Base-by-base conservation (phyloP, 2,888 invertebrate genomes). In the Ophonus ardosiacus region DNA sequence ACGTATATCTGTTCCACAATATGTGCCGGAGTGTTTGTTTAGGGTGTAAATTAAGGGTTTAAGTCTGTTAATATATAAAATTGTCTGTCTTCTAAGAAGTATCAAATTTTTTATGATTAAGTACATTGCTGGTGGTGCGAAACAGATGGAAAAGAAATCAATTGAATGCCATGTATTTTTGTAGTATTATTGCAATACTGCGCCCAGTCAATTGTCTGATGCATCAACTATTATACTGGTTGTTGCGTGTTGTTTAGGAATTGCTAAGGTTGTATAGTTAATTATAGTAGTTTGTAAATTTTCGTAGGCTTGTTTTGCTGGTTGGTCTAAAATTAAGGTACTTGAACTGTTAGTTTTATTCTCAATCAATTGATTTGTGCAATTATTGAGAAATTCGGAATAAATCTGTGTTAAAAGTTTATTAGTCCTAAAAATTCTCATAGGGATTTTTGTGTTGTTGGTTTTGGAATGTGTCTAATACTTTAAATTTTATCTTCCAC, bases 171-270 rank as follows among this genome's bases (percentile, higher is more conserved):
- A 88, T 0, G 71, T 7, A 8, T 86, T 79, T 4, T 87, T 68
- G 3, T 86, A 84, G 0, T 68, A 40, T 86, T 90, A 90, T 65
- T 91, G 90, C 6, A 91, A 76, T 0, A 88, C 89, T 1, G 89
- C 90, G 0, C 90, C 90, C 4, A 90, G 88, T 0, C 90, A 88
- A 0, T 51, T 85, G 38, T 90, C 88, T 0, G 90, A 90, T 0
- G 90, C 90, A 81, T 90, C 90, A 0, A 88, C 88, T 0, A 87
- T 81, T 0, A 90, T 7, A 10, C 31, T 38, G 0, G 88, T 87
- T 0, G 90, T 87, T 0, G 89, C 89, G 4, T 88, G 40, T 57
- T 31, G 17, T 38, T 79, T 24, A 24, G 15, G 38, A 38, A 63
- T 7, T 51, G 21, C 24, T n/a, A 56, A 51, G n/a, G 10, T 56